These are phyloP conservation scores for Macropus fuliginosus DNA, from an alignment of 2,797 vertebrate genomes.

Conservation along the genomic window DNA sequence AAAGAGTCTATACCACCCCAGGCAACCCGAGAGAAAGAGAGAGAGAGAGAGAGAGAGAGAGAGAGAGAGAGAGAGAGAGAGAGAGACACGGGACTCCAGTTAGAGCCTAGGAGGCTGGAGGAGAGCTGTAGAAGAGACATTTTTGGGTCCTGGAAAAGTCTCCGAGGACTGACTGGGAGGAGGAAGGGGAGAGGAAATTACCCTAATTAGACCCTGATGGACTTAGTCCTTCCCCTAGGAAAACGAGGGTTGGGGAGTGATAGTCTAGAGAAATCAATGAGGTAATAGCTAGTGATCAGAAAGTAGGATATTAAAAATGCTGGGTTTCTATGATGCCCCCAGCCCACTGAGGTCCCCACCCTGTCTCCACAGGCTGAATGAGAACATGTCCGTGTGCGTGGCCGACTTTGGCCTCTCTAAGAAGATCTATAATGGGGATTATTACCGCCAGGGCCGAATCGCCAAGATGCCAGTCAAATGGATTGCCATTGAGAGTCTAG, in stretches of 20 bases:
- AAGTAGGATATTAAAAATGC: not conserved
- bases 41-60: too few relatives aligned
- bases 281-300: not conserved
- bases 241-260: accelerated
- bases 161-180: not conserved
- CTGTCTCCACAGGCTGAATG: conserved; percentile 89
- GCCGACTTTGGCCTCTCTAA: conserved; percentile 96
- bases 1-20: not conserved
- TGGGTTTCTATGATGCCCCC: not conserved
- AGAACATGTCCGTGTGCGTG: conserved; percentile 95
- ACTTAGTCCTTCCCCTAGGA: not conserved
- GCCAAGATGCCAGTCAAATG: conserved; percentile 98
- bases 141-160: not conserved
- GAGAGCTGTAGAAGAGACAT: not conserved
- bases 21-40: not conserved
- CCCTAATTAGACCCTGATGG: not conserved
- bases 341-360: not conserved
- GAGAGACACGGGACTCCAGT: not conserved
- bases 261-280: not conserved
- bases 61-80: too few relatives aligned
- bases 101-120: not conserved
- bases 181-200: not conserved
- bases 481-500: conserved; percentile 96
- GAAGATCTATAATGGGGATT: conserved; percentile 96
- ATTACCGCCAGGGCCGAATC: conserved; percentile 94